Evolutionary conservation across 2,797 vertebrate species (phyloP).

Genomic region (Hipposideros larvatus): DNA sequence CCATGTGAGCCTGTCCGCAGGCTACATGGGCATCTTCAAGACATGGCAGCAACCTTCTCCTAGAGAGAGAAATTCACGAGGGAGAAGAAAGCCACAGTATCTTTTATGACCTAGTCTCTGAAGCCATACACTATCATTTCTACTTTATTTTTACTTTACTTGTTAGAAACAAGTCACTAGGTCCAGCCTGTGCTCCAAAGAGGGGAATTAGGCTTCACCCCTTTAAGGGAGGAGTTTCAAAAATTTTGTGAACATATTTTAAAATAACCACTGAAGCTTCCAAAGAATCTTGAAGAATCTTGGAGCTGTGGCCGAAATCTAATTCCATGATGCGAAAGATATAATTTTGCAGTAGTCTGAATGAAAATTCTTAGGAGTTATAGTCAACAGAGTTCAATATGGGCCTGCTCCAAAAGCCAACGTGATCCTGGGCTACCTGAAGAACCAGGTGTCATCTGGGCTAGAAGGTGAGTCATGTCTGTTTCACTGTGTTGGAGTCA

Average conservation of each 20-base stretch:
- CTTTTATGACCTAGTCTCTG: neutral
- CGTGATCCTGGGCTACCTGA: neutral
- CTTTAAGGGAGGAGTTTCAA: neutral
- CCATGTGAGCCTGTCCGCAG: neutral
- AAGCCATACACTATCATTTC: neutral
- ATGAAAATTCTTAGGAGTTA: neutral
- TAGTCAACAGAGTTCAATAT: neutral
- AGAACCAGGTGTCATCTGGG: neutral
- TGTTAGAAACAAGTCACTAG: neutral
- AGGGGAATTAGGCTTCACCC: neutral
- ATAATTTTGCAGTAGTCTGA: neutral
- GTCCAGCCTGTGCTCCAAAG: neutral
- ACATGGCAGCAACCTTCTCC: neutral
- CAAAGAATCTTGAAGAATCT: neutral
- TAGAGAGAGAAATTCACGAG: neutral
- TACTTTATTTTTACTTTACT: neutral
- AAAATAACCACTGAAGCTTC: neutral
- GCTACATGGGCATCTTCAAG: neutral
- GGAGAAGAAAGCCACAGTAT: neutral
- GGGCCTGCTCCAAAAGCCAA: neutral
- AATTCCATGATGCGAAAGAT: neutral
- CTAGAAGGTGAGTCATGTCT: neutral
- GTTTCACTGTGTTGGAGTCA: neutral
- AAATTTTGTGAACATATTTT: neutral
- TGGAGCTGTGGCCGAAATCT: neutral